Base-by-base conservation (phyloP, 92 coral and sea anemone genomes). In the Muricea muricata region DNA sequence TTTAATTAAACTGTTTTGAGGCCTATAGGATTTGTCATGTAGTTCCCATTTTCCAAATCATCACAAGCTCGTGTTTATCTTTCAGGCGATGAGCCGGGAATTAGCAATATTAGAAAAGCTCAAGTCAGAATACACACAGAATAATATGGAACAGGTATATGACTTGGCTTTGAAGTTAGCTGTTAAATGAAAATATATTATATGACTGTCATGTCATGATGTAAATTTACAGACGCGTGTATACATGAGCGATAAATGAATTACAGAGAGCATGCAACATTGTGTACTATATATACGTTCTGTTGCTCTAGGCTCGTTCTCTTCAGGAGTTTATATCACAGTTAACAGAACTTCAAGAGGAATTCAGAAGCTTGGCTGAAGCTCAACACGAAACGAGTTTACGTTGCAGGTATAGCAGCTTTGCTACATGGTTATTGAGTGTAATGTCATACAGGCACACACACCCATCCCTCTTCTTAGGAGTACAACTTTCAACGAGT, bases 251-350 rank as follows among this genome's bases (percentile, higher is more conserved):
- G n/a, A n/a, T n/a, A 65, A 65, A 65, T 17, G 42, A 23, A 58
- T 58, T 58, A 11, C 18, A 29, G 14, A 18, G 18, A 15, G 5
- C 67, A 11, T 18, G 34, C 9, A 58, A 58, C 5, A 45, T 45
- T 8, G 14, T 9, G 9, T 13, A 9, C 20, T 3, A 52, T 17
- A 52, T 20, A 9, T 52, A 2, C 20, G 23, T 17, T 26, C 26
- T 37, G 65, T 25, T 83, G 50, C 48, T 65, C 31, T 71, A 95
- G 98, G 88, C 98, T 13, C 89, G 81, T 54, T 91, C 97, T n/a
- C 94, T 95, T 39, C 94, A 87, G 23, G 95, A 93, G 34, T 95
- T 95, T 85, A 97, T 95, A 25, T 95, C 97, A 40, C 92, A 93
- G 77, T 83, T 91, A 31, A 87, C 89, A 10, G 98, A 89, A 26